Base-by-base conservation (phyloP, 2,113 vertebrate genomes). In the Coptodon rendalli region DNA sequence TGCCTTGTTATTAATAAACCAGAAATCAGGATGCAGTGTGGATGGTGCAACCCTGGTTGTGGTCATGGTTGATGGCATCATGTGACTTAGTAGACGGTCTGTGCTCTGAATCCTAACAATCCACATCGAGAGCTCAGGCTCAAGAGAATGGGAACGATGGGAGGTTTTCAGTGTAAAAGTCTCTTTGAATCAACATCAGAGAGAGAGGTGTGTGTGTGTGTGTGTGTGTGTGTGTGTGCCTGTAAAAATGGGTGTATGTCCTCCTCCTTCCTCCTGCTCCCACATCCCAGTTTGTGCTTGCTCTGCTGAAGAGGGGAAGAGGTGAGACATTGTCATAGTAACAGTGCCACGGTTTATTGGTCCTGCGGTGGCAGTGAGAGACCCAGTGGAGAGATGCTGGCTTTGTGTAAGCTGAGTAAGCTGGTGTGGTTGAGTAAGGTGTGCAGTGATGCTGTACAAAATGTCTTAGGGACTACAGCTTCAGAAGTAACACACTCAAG, bases 1-100 rank as follows among this genome's bases (percentile, higher is more conserved):
- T 90, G 87, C 19, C 8, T 17, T 86, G 79, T 86, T 89, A 93
- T 95, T 90, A 96, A 95, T 95, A 94, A 95, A 95, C 93, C 85
- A 95, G 54, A 92, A 71, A 63, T 16, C 22, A 68, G 78, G 59
- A 80, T 68, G 84, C 59, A 11, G 34, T n/a, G 63, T 71, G 54
- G 82, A 79, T n/a, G 68, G 54, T 88, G 78, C 45, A 17, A 73
- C 73, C 29, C 38, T 71, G 82, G 38, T 29, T 86, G 82, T 85
- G 81, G 89, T 84, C 80, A 81, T 53, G 86, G 61, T 83, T 92
- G 91, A 91, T 91, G 89, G 85, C 73, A 38, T 92, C 92, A 90
- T 83, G 87, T 92, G 94, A 91, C 56, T 52, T 31, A 27, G 89
- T 83, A 48, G 85, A 80, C 3, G 27, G 81, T 63, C 52, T 45